Evolutionary conservation across 2,113 vertebrate genomes (phyloP).

Genomic region (Lycocorax pyrrhopterus): DNA sequence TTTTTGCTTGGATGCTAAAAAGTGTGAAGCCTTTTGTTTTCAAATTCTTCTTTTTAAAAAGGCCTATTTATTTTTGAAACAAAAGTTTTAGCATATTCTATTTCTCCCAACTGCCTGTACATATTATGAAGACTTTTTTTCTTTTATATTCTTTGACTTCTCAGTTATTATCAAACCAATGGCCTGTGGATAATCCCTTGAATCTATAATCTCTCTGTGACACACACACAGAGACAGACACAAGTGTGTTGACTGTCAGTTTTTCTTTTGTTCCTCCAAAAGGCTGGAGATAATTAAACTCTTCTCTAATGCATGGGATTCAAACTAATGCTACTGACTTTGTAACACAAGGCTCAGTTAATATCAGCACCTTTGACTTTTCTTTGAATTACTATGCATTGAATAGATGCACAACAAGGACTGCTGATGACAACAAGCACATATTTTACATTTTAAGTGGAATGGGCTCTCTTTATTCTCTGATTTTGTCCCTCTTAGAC

Average conservation of each 20-base stretch:
- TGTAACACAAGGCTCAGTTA: background rate
- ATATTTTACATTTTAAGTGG: background rate
- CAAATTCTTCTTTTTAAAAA: background rate
- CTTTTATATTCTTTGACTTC: background rate
- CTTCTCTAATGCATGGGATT: background rate
- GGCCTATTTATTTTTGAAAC: background rate
- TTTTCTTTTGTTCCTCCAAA: background rate
- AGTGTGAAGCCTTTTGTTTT: background rate
- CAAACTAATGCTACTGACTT: background rate
- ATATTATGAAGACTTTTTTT: background rate
- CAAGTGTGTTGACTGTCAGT: background rate
- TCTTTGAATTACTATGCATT: background rate
- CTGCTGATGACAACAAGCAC: background rate
- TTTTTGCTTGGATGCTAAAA: background rate
- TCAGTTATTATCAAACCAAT: background rate
- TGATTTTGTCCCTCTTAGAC: background rate
- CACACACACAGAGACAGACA: background rate
- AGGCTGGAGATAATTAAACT: background rate
- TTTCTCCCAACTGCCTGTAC: background rate
- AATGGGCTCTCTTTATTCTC: background rate
- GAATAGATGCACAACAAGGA: background rate
- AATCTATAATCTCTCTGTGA: background rate
- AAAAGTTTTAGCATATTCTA: background rate
- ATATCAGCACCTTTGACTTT: background rate
- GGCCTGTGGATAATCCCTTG: background rate